Evolutionary conservation across 2,113 vertebrate genomes (phyloP).

Genomic region (Tragelaphus strepsiceros): DNA sequence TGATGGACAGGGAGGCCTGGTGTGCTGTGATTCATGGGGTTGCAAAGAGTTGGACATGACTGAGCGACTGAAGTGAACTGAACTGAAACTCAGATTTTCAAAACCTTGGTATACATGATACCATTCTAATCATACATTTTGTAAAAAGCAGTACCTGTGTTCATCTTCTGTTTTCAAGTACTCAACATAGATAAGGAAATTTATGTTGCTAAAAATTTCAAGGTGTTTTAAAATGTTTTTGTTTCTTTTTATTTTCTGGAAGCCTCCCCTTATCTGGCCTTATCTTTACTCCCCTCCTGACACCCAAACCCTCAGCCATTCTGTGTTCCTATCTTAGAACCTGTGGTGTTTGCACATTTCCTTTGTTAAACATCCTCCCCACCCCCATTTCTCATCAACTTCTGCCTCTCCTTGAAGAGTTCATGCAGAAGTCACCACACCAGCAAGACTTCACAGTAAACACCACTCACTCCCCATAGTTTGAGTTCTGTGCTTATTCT

Average conservation of each 20-base stretch:
- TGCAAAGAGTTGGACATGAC: too few relatives aligned
- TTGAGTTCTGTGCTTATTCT: not conserved
- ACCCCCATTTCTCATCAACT: not conserved
- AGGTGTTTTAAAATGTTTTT: not conserved
- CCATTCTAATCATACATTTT: not conserved
- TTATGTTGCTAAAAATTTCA: not conserved
- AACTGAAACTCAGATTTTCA: not conserved
- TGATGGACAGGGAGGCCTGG: too few relatives aligned
- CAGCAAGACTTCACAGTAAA: not conserved
- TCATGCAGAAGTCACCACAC: not conserved
- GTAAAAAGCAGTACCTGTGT: not conserved
- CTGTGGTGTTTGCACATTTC: not conserved
- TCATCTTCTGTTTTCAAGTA: not conserved
- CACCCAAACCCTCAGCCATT: not conserved
- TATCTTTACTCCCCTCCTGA: not conserved
- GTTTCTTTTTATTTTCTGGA: slow-evolving; percentile 13
- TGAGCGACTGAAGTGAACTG: too few relatives aligned
- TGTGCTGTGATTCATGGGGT: too few relatives aligned
- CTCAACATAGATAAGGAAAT: not conserved
- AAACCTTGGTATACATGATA: not conserved
- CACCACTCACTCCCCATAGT: too few relatives aligned
- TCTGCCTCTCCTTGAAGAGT: not conserved
- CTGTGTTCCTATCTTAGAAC: not conserved
- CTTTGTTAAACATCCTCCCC: not conserved
- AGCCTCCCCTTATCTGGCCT: not conserved